Evolutionary conservation across 2,888 invertebrate species (phyloP).

Genomic region (Agrotis ipsilon): DNA sequence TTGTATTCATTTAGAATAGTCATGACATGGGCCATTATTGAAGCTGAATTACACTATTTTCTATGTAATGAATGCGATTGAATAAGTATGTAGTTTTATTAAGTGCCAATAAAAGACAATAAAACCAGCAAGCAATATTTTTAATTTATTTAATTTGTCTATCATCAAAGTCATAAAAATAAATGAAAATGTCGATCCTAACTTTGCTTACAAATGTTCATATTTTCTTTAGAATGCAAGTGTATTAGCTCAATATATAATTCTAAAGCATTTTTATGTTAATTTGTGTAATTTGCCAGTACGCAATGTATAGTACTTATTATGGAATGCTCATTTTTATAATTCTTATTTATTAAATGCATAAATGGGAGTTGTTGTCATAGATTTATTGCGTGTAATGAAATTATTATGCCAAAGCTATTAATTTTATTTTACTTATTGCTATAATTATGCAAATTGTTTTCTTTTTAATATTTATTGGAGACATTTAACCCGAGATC

Average conservation of each 20-base stretch:
- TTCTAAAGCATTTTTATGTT: conserved; percentile 40
- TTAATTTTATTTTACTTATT: neutral
- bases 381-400: neutral
- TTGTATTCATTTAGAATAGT: too few species aligned
- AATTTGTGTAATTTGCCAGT: conserved; percentile 24
- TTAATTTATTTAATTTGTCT: neutral
- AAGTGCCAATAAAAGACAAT: neutral
- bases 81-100: neutral
- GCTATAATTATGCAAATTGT: too few species aligned
- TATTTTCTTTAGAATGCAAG: conserved; percentile 18
- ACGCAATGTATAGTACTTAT: conserved; percentile 1
- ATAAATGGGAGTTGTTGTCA: neutral
- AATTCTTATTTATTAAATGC: conserved; percentile 5
- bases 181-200: conserved; percentile 9
- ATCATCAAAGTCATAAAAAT: conserved; percentile 2
- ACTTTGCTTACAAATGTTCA: conserved; percentile 37
- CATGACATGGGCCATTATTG: too few species aligned
- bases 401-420: neutral
- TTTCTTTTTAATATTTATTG: too few species aligned
- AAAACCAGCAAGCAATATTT: neutral
- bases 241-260: conserved; percentile 17
- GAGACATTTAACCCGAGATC: too few species aligned
- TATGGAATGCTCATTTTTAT: conserved; percentile 1
- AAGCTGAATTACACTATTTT: too few species aligned
- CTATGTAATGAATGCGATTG: neutral